Evolutionary conservation across 2,888 invertebrate species (phyloP).

Genomic region (Epiblema foenella): DNA sequence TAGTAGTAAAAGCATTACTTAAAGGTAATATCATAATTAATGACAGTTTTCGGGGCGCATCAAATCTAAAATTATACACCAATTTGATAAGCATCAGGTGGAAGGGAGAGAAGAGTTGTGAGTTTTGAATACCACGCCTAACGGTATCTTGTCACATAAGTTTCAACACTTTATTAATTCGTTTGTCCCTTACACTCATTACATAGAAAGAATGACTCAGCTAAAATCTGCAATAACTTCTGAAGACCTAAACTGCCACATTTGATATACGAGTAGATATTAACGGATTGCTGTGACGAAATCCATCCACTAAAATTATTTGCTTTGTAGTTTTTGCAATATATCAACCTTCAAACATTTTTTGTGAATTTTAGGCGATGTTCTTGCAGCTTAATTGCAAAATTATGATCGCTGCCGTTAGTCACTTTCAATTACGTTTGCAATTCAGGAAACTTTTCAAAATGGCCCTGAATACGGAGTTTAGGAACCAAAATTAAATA

Average conservation of each 20-base stretch:
- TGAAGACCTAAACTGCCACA: neutral
- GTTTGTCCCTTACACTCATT: too few species aligned
- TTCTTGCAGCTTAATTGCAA: neutral
- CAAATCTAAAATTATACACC: too few species aligned
- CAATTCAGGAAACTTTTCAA: neutral
- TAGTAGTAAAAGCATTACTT: too few species aligned
- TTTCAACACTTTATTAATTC: too few species aligned
- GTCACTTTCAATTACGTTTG: neutral
- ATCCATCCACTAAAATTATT: neutral
- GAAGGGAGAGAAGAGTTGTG: too few species aligned
- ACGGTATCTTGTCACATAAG: too few species aligned
- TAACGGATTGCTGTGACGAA: neutral
- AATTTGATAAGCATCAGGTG: too few species aligned
- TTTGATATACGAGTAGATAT: conserved; percentile 1
- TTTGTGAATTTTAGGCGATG: conserved; percentile 1
- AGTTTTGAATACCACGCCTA: too few species aligned
- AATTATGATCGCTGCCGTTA: neutral
- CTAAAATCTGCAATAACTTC: neutral
- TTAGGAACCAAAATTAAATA: too few species aligned
- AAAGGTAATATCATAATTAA: too few species aligned
- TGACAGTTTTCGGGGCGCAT: too few species aligned
- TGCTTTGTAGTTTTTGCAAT: neutral
- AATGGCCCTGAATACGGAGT: neutral
- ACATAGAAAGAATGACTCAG: too few species aligned
- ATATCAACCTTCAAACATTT: neutral